These are phyloP conservation scores for Amiota mariae DNA, from an alignment of 2,888 invertebrate genomes.

Conservation along the genomic window DNA sequence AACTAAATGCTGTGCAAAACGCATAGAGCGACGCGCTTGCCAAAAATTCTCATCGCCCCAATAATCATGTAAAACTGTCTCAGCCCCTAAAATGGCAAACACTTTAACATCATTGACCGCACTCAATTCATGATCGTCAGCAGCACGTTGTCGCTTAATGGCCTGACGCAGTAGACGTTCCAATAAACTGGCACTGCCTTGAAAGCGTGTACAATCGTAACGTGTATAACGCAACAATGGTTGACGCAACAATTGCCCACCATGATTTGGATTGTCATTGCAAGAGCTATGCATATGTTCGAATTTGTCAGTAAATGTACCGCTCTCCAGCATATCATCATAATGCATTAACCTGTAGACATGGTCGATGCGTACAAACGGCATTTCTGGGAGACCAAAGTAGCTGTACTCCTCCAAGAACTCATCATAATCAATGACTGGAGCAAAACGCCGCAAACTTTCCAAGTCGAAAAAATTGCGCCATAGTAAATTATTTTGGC, in stretches of 20 bases:
- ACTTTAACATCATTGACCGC: conserved; percentile 53
- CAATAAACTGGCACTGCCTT: conserved; percentile 82
- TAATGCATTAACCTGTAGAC: conserved; percentile 89
- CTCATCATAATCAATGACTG: conserved; percentile 88
- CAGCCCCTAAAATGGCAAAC: conserved; percentile 78
- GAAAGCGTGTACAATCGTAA: conserved; percentile 84
- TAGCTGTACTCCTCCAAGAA: conserved; percentile 79
- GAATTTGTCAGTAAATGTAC: conserved; percentile 88
- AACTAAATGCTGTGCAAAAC: conserved; percentile 83
- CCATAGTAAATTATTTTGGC: conserved; percentile 84
- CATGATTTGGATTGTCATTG: conserved; percentile 55
- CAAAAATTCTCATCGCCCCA: conserved; percentile 90
- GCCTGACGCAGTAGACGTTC: conserved; percentile 76
- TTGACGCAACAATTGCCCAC: conserved; percentile 81
- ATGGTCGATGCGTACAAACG: conserved; percentile 78
- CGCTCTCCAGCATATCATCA: conserved; percentile 87
- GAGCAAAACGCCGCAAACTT: conserved; percentile 83
- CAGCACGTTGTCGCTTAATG: conserved; percentile 40
- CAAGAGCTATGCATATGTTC: conserved; percentile 77
- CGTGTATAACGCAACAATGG: conserved; percentile 81
- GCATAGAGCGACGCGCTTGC: conserved; percentile 92
- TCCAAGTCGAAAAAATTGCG: conserved; percentile 86
- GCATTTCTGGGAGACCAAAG: conserved; percentile 57
- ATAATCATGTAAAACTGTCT: conserved; percentile 89
- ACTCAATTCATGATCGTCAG: conserved; percentile 41